These are phyloP conservation scores for Cyprinus carpio DNA, from an alignment of 2,113 vertebrate species.

Conservation along the genomic window DNA sequence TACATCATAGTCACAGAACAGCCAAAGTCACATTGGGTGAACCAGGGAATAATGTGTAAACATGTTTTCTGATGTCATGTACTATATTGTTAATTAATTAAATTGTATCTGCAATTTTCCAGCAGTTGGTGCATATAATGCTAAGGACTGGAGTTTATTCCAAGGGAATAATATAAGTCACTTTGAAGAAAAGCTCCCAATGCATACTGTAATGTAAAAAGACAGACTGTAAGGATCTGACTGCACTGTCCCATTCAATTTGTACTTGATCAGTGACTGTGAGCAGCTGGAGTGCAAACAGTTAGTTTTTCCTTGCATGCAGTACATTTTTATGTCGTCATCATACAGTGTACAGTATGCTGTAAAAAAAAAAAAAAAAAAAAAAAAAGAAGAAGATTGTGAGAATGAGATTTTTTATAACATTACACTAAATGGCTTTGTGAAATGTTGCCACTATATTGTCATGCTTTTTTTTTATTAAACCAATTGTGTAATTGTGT, in stretches of 20 bases:
- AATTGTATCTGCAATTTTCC: background rate
- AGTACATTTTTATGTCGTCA: too few relatives aligned
- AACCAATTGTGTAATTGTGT: too few relatives aligned
- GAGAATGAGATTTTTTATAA: too few relatives aligned
- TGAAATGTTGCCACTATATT: too few relatives aligned
- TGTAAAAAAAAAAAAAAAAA: too few relatives aligned
- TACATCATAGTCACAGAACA: slow-evolving; percentile 17
- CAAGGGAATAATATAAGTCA: background rate
- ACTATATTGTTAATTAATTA: background rate
- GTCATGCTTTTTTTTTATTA: too few relatives aligned
- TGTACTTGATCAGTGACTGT: background rate
- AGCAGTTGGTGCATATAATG: background rate
- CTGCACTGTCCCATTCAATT: background rate
- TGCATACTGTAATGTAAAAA: background rate
- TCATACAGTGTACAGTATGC: too few relatives aligned
- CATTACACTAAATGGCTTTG: too few relatives aligned
- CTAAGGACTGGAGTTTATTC: background rate
- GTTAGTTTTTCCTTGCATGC: background rate
- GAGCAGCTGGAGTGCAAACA: slow-evolving; percentile 3
- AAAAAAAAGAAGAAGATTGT: too few relatives aligned
- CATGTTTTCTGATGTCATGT: background rate
- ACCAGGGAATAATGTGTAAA: background rate
- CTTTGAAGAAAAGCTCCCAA: background rate
- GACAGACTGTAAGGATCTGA: background rate
- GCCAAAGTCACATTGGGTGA: slow-evolving; percentile 29